Conservation (phyloP, 1,140 invertebrate genomes). For the Orchestia grillus region DNA sequence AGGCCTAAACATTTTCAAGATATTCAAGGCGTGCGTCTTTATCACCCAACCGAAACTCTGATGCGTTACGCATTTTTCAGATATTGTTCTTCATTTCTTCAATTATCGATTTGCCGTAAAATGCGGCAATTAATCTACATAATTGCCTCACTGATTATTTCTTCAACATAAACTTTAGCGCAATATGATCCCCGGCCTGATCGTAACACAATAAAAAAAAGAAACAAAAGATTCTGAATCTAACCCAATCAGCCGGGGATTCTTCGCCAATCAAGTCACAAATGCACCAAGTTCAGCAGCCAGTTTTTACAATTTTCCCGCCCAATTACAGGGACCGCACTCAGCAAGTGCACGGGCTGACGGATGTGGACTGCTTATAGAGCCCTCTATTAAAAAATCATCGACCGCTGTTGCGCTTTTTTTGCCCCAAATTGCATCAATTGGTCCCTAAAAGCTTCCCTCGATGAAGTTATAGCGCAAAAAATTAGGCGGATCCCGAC, state of each 20-base stretch:
- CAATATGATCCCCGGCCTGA: background rate
- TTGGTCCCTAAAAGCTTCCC: background rate
- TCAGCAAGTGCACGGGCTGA: background rate
- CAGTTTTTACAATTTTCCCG: background rate
- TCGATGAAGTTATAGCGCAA: background rate
- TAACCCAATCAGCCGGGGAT: background rate
- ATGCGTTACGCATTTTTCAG: too few species aligned
- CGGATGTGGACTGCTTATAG: background rate
- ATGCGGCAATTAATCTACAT: background rate
- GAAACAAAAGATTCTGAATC: background rate
- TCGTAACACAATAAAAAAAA: background rate
- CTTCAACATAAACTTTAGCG: background rate
- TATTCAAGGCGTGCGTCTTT: too few species aligned
- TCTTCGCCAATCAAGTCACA: background rate
- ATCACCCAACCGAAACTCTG: too few species aligned
- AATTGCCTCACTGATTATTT: background rate
- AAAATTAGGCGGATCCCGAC: background rate
- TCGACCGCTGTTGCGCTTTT: background rate
- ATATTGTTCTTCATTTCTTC: background rate
- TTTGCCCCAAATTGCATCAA: constrained; percentile 7
- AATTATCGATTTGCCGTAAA: background rate
- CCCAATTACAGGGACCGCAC: background rate
- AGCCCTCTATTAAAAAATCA: background rate
- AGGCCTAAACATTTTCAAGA: too few species aligned
- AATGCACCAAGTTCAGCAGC: background rate